Evolutionary conservation across 2,797 vertebrate species (phyloP), one percentile per base, ranked within the genome.

Genomic region (Xyrichtys novacula): DNA sequence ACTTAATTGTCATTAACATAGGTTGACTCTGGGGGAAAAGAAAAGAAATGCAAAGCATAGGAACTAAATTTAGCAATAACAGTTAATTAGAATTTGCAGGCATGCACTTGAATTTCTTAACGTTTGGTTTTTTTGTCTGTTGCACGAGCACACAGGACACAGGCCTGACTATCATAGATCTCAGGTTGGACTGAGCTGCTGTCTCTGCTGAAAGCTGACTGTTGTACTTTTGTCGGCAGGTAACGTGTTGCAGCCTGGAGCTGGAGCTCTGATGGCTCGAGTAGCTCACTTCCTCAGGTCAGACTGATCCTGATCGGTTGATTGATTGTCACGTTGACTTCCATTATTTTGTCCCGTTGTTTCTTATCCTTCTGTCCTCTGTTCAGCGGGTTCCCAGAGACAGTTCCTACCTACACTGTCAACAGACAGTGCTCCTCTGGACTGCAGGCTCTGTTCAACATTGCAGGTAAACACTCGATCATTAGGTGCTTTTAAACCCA

Each of bases 361-460:
- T 20, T 66, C 32, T 76, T 26, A 48, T 47, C 0, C 17, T 23
- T 57, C n/a, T 11, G 4, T 78, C 5, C 16, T n/a, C 34, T 50
- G 91, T 85, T 4, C 76, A 99, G 97, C 36, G 96, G 94, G 9
- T 96, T 99, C 74, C 96, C 97, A 0, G 96, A 98, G 73, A 90
- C 93, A 0, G 97, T 98, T 3, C 97, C 97, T 0, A 80, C 94
- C 65, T 95, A 85, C 17, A 88, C 90, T 0, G 96, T 98, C 20
- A 99, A 98, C 84, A 81, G 97, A 29, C 96, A 96, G 85, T 98
- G 97, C 53, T 98, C 96, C 0, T 98, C 97, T 0, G 96, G 97
- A 3, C 91, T 98, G 0, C 97, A 99, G 88, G 97, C 97, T 0
- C 84, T 98, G 44, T 89, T 97, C 62, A 98, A 92, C 83, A 89